A percentile compares a stretch with the other conserved stretches of the same genome.
These are phyloP conservation scores for Scolopax mira DNA, from an alignment of 2,113 vertebrate genomes.

Conservation along the genomic window DNA sequence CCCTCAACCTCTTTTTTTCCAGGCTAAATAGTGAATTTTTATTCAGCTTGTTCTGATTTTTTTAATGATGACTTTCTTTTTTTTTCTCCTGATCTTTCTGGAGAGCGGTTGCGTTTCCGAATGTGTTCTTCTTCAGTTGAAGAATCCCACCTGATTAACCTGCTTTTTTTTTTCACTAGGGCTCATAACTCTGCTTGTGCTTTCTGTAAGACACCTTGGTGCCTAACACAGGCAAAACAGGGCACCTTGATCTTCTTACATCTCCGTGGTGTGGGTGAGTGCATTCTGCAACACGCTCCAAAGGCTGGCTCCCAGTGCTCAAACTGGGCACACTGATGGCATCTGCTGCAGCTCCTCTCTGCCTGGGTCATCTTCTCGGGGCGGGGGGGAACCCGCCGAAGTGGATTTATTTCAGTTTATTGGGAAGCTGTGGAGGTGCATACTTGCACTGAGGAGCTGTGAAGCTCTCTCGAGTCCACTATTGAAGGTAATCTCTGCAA, in stretches of 20 bases:
- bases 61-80: neutral
- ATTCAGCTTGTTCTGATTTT: neutral
- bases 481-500: neutral
- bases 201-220: neutral
- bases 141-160: neutral
- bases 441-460: neutral
- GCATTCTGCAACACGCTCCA: neutral
- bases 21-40: neutral
- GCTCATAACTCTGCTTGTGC: neutral
- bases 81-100: accelerated
- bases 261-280: neutral
- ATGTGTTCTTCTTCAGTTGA: neutral
- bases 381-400: neutral
- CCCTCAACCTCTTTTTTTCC: neutral
- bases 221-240: neutral
- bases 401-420: neutral
- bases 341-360: neutral
- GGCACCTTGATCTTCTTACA: neutral
- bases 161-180: neutral
- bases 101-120: accelerated
- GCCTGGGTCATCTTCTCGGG: neutral
- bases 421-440: accelerated
- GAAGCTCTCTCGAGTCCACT: neutral
- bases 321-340: neutral
- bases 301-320: neutral